Evolutionary conservation across 2,888 invertebrate genomes (phyloP).

Genomic region (Clusia tigrina): DNA sequence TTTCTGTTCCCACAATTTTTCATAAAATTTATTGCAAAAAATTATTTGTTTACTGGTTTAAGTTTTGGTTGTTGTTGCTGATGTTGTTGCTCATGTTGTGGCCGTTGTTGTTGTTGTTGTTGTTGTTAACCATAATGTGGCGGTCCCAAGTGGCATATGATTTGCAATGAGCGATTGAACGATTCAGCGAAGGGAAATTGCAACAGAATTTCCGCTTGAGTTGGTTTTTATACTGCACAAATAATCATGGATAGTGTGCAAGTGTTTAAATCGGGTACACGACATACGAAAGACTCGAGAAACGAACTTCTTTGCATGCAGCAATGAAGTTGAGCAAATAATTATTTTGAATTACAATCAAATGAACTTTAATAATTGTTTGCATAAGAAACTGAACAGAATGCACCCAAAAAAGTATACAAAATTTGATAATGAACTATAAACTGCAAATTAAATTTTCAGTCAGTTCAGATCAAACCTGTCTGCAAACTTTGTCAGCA

Average conservation of each 20-base stretch:
- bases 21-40: too few species aligned
- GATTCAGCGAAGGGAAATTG: slow-evolving; percentile 9
- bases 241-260: too few species aligned
- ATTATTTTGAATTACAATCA: background rate
- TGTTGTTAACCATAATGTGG: background rate
- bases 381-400: background rate
- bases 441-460: background rate
- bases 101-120: too few species aligned
- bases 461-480: too few species aligned
- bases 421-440: slow-evolving; percentile 1
- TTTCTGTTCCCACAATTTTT: too few species aligned
- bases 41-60: too few species aligned
- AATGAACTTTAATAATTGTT: background rate
- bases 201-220: slow-evolving; percentile 4
- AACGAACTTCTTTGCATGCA: slow-evolving; percentile 2
- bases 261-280: too few species aligned
- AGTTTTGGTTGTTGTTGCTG: too few species aligned
- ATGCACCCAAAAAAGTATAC: background rate
- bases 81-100: too few species aligned
- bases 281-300: slow-evolving; percentile 2
- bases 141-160: too few species aligned
- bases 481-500: background rate
- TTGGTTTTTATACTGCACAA: background rate
- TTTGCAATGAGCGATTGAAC: too few species aligned
- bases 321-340: background rate